Conservation (phyloP, 2,888 invertebrate species). For the Callimorpha dominula region DNA sequence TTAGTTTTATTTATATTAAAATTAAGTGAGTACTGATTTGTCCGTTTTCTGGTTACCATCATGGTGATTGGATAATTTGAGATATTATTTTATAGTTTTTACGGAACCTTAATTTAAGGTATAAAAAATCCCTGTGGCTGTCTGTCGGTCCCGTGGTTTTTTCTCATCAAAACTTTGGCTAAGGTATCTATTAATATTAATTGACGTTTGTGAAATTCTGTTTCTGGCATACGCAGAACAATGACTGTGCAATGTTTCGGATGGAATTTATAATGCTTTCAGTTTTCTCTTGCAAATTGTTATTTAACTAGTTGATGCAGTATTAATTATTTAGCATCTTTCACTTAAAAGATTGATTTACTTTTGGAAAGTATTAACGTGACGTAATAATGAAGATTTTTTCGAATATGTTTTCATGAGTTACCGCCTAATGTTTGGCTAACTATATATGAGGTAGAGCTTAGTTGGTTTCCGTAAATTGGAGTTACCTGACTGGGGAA, state of each 20-base stretch:
- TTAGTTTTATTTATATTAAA: conserved; percentile 23
- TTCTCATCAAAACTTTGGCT: conserved; percentile 59
- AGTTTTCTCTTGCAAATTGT: conserved; percentile 59
- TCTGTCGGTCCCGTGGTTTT: conserved; percentile 54
- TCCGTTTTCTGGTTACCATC: conserved; percentile 7
- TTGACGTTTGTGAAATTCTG: conserved; percentile 72
- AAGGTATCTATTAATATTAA: conserved; percentile 77
- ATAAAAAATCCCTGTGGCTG: conserved; percentile 50
- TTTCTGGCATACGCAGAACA: conserved; percentile 67
- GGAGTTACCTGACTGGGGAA: neutral
- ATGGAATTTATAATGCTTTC: conserved; percentile 59
- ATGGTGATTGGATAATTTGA: conserved; percentile 9
- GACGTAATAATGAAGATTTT: neutral
- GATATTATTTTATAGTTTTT: conserved; percentile 12
- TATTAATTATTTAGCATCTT: conserved; percentile 29
- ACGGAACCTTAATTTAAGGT: conserved; percentile 50
- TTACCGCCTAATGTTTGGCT: neutral
- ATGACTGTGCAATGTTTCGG: conserved; percentile 70
- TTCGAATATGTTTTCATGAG: neutral
- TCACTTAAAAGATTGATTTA: conserved; percentile 23
- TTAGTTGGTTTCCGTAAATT: too few relatives aligned
- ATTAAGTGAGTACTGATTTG: conserved; percentile 13
- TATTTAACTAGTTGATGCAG: conserved; percentile 45
- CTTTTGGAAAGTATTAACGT: conserved; percentile 7
- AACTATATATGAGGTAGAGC: too few relatives aligned